phyloP scores from a whole-genome alignment of 2,113 vertebrate genomes.

The Chamaea fasciata region DNA sequence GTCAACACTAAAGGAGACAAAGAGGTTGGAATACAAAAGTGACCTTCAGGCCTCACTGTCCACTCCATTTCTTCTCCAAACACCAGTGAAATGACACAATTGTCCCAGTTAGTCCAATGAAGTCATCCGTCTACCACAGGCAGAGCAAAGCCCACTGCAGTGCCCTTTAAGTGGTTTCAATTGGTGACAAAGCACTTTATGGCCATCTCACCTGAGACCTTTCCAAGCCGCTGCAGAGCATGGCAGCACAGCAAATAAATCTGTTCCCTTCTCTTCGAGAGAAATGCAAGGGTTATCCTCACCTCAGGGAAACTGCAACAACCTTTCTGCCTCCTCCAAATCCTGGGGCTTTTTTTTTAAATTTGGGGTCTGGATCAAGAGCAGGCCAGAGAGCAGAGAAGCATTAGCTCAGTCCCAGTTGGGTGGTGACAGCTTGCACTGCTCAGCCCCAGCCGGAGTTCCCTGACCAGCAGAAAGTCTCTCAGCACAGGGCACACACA shows the following conservation, averaged over 20 bases:
- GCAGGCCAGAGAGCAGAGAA: not conserved
- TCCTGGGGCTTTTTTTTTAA: not conserved
- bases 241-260: not conserved
- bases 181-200: not conserved
- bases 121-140: not conserved
- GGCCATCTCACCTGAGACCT: not conserved
- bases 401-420: not conserved
- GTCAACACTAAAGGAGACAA: not conserved
- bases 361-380: not conserved
- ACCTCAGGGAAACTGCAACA: not conserved
- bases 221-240: not conserved
- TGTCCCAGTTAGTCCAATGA: rapidly evolving
- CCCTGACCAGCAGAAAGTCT: not conserved
- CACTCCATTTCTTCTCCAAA: not conserved
- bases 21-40: not conserved
- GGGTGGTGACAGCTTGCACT: not conserved
- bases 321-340: not conserved
- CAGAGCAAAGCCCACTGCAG: not conserved
- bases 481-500: not conserved
- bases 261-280: not conserved
- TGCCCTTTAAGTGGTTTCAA: not conserved
- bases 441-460: not conserved
- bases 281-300: not conserved
- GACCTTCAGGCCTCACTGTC: not conserved
- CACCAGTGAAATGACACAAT: not conserved